These are phyloP conservation scores for Octonoba sinensis DNA, from an alignment of 2,888 invertebrate species.

Conservation along the genomic window DNA sequence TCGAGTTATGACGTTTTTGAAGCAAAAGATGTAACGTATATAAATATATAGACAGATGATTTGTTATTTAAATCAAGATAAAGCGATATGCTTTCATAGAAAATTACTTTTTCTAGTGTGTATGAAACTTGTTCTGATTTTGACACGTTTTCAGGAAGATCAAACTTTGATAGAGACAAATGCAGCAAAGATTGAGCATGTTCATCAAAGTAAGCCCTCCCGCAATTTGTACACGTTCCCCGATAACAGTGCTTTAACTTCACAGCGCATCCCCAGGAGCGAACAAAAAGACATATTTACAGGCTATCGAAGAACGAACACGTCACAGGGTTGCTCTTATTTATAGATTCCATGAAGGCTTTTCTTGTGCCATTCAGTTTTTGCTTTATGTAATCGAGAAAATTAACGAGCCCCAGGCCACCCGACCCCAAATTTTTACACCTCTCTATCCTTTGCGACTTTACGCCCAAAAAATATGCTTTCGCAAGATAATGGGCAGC, in stretches of 20 bases:
- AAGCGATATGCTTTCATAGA: too few relatives aligned
- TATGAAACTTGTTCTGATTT: too few relatives aligned
- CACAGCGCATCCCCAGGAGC: conserved; percentile 13
- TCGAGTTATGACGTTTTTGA: too few relatives aligned
- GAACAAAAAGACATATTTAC: conserved; percentile 37
- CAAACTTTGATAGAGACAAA: too few relatives aligned
- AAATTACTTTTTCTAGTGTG: too few relatives aligned
- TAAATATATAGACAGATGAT: too few relatives aligned
- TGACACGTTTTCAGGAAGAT: too few relatives aligned
- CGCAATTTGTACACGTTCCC: not conserved
- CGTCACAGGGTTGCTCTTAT: conserved; percentile 31
- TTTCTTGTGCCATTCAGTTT: conserved; percentile 21
- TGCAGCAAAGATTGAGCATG: too few relatives aligned
- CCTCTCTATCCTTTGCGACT: conserved; percentile 13
- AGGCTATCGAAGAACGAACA: conserved; percentile 40
- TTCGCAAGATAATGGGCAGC: conserved; percentile 35
- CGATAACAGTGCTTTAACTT: not conserved
- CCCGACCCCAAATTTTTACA: conserved; percentile 43
- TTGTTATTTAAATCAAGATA: too few relatives aligned
- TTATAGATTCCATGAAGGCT: conserved; percentile 56
- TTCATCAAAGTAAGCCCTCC: not conserved
- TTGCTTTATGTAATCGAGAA: conserved; percentile 38
- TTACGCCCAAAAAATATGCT: conserved; percentile 12
- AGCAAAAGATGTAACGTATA: too few relatives aligned
- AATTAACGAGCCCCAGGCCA: conserved; percentile 42